These are phyloP conservation scores for Podargus strigoides DNA, from an alignment of 2,797 vertebrate genomes.

Conservation along the genomic window DNA sequence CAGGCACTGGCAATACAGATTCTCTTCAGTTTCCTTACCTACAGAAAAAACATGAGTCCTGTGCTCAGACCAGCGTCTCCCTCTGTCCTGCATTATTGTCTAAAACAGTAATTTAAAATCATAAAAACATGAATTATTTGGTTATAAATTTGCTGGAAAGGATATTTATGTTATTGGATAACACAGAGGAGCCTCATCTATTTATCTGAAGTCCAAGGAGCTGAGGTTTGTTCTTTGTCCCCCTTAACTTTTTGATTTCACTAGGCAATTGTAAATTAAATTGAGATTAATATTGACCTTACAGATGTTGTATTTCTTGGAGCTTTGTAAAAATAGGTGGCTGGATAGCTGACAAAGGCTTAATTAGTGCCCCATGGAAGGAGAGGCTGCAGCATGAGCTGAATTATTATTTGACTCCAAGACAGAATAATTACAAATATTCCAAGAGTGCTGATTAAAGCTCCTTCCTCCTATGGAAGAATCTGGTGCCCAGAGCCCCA, in stretches of 20 bases:
- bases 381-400: neutral
- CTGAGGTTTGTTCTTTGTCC: neutral
- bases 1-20: neutral
- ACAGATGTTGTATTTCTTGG: neutral
- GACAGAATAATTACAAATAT: neutral
- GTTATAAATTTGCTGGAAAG: neutral
- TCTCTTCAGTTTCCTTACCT: neutral
- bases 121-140: neutral
- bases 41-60: neutral
- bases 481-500: neutral
- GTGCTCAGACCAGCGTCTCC: neutral
- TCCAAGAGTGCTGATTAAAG: neutral
- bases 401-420: neutral
- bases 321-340: neutral
- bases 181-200: neutral
- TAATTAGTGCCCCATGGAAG: neutral
- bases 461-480: neutral
- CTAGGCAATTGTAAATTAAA: neutral
- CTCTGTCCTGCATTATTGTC: neutral
- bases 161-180: neutral
- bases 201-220: neutral
- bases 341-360: neutral
- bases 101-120: neutral
- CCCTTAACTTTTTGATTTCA: neutral
- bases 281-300: neutral